Base-by-base conservation (phyloP, 2,888 invertebrate genomes). In the Volucella zonaria region DNA sequence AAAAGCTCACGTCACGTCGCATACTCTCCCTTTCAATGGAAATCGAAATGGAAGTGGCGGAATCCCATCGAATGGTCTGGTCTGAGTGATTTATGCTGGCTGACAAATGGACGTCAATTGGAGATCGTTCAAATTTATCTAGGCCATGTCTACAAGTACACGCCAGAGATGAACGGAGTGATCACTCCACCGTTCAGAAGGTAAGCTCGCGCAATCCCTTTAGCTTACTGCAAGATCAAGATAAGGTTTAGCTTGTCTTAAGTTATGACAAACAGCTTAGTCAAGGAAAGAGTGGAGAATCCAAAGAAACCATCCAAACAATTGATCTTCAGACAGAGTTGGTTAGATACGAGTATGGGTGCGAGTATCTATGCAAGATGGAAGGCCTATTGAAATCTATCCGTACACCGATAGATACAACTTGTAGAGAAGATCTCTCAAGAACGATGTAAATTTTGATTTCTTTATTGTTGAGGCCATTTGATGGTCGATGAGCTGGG, bases 361-460 rank as follows among this genome's bases (percentile, higher is more conserved):
- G 6, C 1, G 6, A 31, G 31, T 31, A 31, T 6, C 31, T 31
- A 31, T 51, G 43, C 52, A 61, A 40, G 70, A 54, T 23, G 54
- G 23, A 54, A 23, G 23, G 8, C 45, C 2, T 58, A 47, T 31
- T 6, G 47, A 70, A 70, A 70, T 70, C 68, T 70, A 31, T 40
- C 18, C 40, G 71, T 62, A 71, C 66, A 59, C 59, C 42, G 31
- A 40, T 8, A 59, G 64, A 67, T 73, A 42, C 18, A 31, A 31
- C 6, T 31, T 4, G 6, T 31, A 31, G 61, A 62, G 49, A 51
- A 70, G 70, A 83, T 66, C 70, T 74, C 54, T 74, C 76, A 85
- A 85, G 85, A 85, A 85, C 81, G 77, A 81, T 68, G 81, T 73
- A 74, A 61, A 81, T 71, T 76, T 81, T 73, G 77, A 77, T 85